Percentiles rank a stretch among this genome's conserved stretches.
Evolutionary conservation across 2,113 vertebrate genomes (phyloP).

Genomic region (Poeciliopsis prolifica): DNA sequence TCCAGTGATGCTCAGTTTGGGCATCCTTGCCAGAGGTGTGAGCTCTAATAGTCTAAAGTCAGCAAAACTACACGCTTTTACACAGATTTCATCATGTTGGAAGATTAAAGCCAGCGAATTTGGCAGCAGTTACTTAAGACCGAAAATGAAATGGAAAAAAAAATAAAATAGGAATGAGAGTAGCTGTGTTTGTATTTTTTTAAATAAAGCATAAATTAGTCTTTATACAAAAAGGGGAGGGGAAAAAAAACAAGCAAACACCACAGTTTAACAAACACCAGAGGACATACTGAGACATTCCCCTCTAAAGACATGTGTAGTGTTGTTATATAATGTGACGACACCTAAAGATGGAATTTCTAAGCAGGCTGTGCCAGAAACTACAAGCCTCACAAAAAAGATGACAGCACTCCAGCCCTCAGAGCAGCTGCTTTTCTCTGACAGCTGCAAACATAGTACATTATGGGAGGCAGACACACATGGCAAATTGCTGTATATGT

Average conservation of each 20-base stretch:
- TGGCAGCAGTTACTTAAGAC: neutral
- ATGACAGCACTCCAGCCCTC: conserved; percentile 33
- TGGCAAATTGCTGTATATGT: neutral
- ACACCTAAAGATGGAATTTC: conserved; percentile 29
- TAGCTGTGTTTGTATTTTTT: neutral
- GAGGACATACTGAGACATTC: neutral
- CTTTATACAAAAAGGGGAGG: neutral
- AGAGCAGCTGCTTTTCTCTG: conserved; percentile 42
- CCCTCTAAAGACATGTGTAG: conserved; percentile 15
- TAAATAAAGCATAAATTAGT: neutral
- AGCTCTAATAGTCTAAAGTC: conserved; percentile 27
- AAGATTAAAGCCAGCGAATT: neutral
- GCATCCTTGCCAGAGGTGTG: conserved; percentile 26
- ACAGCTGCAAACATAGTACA: conserved; percentile 8
- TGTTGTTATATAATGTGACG: conserved; percentile 10
- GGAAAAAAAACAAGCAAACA: neutral
- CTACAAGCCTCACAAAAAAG: conserved; percentile 24
- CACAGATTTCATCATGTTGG: conserved; percentile 2
- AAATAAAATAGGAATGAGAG: conserved; percentile 4
- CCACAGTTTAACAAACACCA: neutral
- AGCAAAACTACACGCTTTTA: conserved; percentile 14
- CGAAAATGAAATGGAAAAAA: neutral
- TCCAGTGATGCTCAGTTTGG: conserved; percentile 59
- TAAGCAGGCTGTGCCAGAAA: conserved; percentile 31
- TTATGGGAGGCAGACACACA: neutral